Percentiles rank a stretch among this genome's conserved stretches.
Conservation (phyloP, 2,888 invertebrate genomes). For the Sceliomorpha sp. region DNA sequence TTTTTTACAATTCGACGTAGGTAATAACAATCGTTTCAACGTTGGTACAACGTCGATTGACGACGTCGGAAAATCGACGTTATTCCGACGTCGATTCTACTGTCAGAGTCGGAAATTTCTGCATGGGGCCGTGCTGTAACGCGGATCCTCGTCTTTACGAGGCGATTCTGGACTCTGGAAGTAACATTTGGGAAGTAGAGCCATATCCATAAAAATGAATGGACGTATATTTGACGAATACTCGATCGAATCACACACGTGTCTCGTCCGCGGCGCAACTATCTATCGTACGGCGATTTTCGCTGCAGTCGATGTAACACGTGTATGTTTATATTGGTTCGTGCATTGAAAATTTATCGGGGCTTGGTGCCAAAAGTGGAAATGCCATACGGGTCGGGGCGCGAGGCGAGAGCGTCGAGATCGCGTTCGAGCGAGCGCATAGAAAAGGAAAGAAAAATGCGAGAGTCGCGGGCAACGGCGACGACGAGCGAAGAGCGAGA, state of each 20-base stretch:
- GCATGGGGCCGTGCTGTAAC: too few species aligned
- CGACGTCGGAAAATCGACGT: too few species aligned
- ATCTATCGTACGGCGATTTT: constrained; percentile 39
- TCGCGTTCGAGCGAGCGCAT: constrained; percentile 17
- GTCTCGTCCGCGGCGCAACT: constrained; percentile 1
- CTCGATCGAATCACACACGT: constrained; percentile 18
- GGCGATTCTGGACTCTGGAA: too few species aligned
- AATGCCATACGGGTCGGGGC: constrained; percentile 45
- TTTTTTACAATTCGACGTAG: too few species aligned
- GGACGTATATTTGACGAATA: constrained; percentile 21
- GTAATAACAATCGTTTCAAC: too few species aligned
- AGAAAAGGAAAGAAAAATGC: constrained; percentile 34
- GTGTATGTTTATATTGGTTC: constrained; percentile 48
- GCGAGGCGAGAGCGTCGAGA: constrained; percentile 5
- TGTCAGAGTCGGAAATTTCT: too few species aligned
- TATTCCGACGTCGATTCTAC: too few species aligned
- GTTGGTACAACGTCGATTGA: too few species aligned
- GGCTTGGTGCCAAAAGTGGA: constrained; percentile 59
- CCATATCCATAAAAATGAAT: too few species aligned
- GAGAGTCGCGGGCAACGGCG: too few species aligned
- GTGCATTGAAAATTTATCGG: constrained; percentile 61
- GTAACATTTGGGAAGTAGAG: too few species aligned
- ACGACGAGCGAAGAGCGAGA: constrained; percentile 13
- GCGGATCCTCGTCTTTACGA: too few species aligned
- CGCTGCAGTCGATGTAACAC: constrained; percentile 34